Evolutionary conservation across 2,797 vertebrate species (phyloP).

Genomic region (Anabacerthia variegaticeps): DNA sequence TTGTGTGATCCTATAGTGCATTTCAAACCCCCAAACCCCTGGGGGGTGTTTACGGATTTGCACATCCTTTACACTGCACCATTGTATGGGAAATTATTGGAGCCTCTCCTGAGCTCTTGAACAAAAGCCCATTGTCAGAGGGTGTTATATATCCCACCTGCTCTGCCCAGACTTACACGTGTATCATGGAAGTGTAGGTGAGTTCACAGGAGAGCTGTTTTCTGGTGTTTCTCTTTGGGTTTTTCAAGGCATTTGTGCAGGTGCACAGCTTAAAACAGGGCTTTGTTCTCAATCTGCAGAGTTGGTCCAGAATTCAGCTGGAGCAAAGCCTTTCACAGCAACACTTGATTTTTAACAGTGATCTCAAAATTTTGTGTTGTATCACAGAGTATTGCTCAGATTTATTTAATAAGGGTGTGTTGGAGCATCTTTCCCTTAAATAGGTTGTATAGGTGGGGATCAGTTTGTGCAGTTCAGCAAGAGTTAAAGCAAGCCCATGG

Average conservation of each 20-base stretch:
- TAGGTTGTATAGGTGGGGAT: no score
- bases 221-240: neutral
- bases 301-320: neutral
- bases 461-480: neutral
- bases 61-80: constrained; percentile 17
- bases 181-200: neutral
- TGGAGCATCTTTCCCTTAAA: neutral
- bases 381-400: neutral
- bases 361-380: neutral
- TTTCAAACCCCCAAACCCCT: neutral
- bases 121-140: constrained; percentile 63
- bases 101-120: constrained; percentile 34
- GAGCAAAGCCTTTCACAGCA: neutral
- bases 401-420: neutral
- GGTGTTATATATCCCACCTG: neutral
- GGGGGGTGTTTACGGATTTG: neutral
- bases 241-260: constrained; percentile 4
- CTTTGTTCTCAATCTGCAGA: neutral
- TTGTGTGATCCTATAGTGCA: neutral
- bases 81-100: constrained; percentile 66
- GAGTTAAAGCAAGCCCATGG: neutral
- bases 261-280: neutral
- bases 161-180: neutral
- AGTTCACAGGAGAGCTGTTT: neutral
- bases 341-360: neutral